Evolutionary conservation across 2,888 invertebrate genomes (phyloP), one percentile per base, ranked within the genome.

Genomic region (Eilema caniola): DNA sequence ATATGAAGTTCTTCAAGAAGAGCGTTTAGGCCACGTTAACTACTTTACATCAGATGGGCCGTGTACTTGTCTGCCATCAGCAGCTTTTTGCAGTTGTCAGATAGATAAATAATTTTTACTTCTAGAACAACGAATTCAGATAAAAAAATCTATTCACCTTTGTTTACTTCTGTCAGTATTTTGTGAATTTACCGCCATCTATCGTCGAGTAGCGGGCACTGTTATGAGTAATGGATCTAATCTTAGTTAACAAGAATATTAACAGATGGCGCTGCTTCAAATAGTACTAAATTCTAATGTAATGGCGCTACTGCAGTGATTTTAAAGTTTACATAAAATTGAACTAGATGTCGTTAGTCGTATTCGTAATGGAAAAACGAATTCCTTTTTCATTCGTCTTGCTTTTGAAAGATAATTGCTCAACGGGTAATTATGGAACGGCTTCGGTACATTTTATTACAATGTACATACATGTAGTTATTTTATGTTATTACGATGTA

Each of bases 131-230:
- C 20, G 25, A 25, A 59, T n/a, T 7, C 53, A n/a, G 53, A n/a
- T 4, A 20, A 61, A 24, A 33, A 28, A 3, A 4, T 4, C 5
- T 3, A 28, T 28, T 28, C 14, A 28, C 16, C 28, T 60, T 2
- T 2, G 7, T 14, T 14, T 41, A 41, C 41, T 3, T 41, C 5
- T 24, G 2, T 5, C 57, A 24, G 12, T 11, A 23, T 57, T 24
- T 11, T 5, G 1, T 24, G 7, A 11, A 56, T 10, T 2, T 64
- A 12, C 3, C 33, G 68, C 73, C 83, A 78, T 78, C 84, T 82
- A 33, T 0, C 31, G 67, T 61, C 61, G 72, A 82, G 65, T 83
- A 83, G 83, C 64, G 0, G 10, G 12, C 0, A 12, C 20, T 53
- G 53, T 0, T 3, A 5, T 41, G 3, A 23, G 0, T 0, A n/a